phyloP scores from a whole-genome alignment of 2,113 vertebrate genomes.

The Percina caprodes region DNA sequence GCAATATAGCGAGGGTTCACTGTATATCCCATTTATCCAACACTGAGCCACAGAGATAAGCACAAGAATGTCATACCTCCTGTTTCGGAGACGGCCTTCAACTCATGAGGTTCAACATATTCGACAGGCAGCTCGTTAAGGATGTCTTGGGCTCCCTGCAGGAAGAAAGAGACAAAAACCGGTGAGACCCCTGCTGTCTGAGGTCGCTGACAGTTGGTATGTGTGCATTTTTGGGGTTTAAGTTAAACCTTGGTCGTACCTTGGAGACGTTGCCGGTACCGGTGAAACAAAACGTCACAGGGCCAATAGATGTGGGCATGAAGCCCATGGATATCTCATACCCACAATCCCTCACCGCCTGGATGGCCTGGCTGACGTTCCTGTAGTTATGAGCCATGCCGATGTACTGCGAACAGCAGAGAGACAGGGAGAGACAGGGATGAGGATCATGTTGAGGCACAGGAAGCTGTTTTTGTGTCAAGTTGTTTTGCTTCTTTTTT shows the following conservation, averaged over 20 bases:
- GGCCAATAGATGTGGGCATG: slow-evolving; percentile 96
- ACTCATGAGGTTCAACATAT: slow-evolving; percentile 95
- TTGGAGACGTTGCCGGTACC: slow-evolving; percentile 98
- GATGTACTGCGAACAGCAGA: slow-evolving; percentile 87
- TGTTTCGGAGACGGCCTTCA: slow-evolving; percentile 90
- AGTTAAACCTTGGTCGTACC: slow-evolving; percentile 77
- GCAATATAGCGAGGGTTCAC: no score
- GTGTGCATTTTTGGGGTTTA: no score
- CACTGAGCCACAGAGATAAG: background rate
- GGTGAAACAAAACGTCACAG: slow-evolving; percentile 97
- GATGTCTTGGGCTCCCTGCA: slow-evolving; percentile 96
- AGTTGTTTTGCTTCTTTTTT: background rate
- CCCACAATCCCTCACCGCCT: slow-evolving; percentile 97
- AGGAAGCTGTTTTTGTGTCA: background rate
- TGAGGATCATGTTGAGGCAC: background rate
- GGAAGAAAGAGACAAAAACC: background rate
- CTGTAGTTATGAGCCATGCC: slow-evolving; percentile 99
- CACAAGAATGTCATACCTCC: slow-evolving; percentile 84
- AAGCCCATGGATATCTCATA: slow-evolving; percentile 98
- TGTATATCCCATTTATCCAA: no score
- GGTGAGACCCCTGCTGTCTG: no score
- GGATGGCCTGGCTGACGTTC: slow-evolving; percentile 96
- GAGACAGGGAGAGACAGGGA: background rate
- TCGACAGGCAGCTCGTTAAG: slow-evolving; percentile 95
- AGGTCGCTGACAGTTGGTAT: no score